Evolutionary conservation across 1,140 invertebrate species (phyloP).

Genomic region (Pseudomyrmex cubaensis): DNA sequence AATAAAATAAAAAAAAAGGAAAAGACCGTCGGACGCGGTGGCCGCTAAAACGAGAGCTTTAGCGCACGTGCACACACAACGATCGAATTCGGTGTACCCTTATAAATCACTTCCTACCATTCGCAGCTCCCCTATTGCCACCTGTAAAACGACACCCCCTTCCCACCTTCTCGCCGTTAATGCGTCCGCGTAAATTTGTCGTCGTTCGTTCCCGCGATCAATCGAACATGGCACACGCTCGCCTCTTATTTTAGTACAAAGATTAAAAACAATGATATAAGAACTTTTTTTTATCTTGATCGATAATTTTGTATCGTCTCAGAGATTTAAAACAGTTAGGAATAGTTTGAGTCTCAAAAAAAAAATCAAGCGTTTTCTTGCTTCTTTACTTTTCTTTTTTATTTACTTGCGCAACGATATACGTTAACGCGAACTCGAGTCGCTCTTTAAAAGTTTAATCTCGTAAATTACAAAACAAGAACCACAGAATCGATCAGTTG

Average conservation of each 20-base stretch:
- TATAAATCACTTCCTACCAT: constrained; percentile 62
- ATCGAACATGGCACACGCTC: constrained; percentile 15
- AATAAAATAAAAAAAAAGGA: background rate
- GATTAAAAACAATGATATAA: constrained; percentile 4
- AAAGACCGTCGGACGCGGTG: background rate
- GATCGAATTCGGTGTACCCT: constrained; percentile 58
- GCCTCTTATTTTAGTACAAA: background rate
- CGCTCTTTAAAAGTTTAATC: no score
- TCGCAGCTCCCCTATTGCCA: constrained; percentile 39
- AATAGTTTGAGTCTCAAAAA: no score
- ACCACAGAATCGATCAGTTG: no score
- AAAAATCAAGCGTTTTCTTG: no score
- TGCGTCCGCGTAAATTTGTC: constrained; percentile 53
- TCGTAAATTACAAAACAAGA: no score
- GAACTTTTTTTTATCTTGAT: no score
- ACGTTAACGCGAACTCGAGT: no score
- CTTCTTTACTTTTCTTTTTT: no score
- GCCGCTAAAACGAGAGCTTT: constrained; percentile 49
- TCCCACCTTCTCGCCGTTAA: constrained; percentile 28
- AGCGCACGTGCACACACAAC: constrained; percentile 52
- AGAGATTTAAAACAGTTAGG: no score
- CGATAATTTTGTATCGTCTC: no score
- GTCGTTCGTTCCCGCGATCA: constrained; percentile 20
- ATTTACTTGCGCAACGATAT: no score
- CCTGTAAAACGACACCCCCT: constrained; percentile 24